A percentile compares a stretch with the other conserved stretches of the same genome.
Conservation (phyloP, 92 coral and sea anemone species). For the Parazoanthus swiftii region DNA sequence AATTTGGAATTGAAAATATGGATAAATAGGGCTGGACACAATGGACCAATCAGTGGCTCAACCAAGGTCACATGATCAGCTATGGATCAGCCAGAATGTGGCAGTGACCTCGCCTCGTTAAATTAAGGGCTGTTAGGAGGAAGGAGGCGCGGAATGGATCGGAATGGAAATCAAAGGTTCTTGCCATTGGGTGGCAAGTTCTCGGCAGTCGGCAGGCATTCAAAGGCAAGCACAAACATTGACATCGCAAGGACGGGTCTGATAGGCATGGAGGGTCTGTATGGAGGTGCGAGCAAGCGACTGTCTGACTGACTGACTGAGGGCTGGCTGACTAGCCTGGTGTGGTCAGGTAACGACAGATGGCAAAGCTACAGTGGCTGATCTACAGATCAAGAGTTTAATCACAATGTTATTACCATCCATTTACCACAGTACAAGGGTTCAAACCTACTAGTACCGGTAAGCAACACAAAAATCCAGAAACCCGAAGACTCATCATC, state of each 20-base stretch:
- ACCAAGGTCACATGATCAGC: slow-evolving; percentile 44
- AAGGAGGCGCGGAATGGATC: slow-evolving; percentile 40
- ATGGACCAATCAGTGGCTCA: slow-evolving; percentile 34
- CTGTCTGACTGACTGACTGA: slow-evolving; percentile 63
- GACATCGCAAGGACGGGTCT: slow-evolving; percentile 41
- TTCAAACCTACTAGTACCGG: not conserved
- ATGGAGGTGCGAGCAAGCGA: slow-evolving; percentile 44
- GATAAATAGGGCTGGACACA: slow-evolving; percentile 42
- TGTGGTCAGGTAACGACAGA: slow-evolving; percentile 76
- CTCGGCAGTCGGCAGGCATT: slow-evolving; percentile 39
- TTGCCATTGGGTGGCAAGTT: slow-evolving; percentile 46
- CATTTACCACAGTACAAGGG: slow-evolving; percentile 15
- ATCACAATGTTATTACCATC: slow-evolving; percentile 62
- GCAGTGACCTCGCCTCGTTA: slow-evolving; percentile 41
- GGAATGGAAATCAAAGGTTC: slow-evolving; percentile 48
- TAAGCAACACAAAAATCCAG: not conserved
- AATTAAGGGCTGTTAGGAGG: slow-evolving; percentile 43
- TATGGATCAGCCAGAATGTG: slow-evolving; percentile 44
- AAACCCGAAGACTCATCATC: not conserved
- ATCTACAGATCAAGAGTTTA: slow-evolving; percentile 93
- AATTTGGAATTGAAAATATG: slow-evolving; percentile 40
- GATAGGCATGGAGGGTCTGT: slow-evolving; percentile 48
- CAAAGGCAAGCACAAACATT: slow-evolving; percentile 51
- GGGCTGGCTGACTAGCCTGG: slow-evolving; percentile 69
- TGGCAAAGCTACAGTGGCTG: slow-evolving; percentile 86